Evolutionary conservation across 1,140 invertebrate genomes (phyloP), one percentile per base, ranked within the genome.

Genomic region (Macrobrachium rosenbergii): DNA sequence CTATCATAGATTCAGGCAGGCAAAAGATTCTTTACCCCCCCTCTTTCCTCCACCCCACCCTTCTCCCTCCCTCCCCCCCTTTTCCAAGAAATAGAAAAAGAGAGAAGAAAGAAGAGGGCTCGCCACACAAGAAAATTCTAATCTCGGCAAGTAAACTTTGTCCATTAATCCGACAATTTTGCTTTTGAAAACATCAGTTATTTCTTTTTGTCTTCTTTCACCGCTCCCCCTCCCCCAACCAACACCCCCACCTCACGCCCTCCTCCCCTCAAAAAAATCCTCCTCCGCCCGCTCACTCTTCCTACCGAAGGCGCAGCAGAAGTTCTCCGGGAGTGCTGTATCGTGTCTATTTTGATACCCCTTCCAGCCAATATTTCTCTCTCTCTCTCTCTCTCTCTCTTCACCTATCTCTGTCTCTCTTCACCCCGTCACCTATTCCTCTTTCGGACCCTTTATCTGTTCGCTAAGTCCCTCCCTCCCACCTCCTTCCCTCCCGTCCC

Each of bases 111-210:
- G 52, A 52, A 52, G 52, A 52, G 52, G 45, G 52, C 7, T 52
- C 59, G 45, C 17, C 73, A 43, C 82, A 84, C 76, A 84, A 84
- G 82, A 84, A 84, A 84, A 67, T 64, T 78, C 63, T 59, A 86
- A 72, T 86, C 77, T 72, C 37, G 76, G 45, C 83, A 80, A 80
- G 83, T 86, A 67, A 86, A 86, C 76, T 86, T 86, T 86, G 72
- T 80, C 83, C 83, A 86, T 86, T 86, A 86, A 86, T 86, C 83
- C 79, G 76, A 59, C 52, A 86, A 86, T 86, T 86, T 86, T 86
- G 83, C 83, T 86, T 80, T 86, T 86, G 64, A 80, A 86, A 79
- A 86, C 77, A 86, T 67, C 64, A 52, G 52, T 52, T n/a, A 58
- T 73, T 82, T 82, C 72, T 82, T 73, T 80, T 60, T 28, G 19